Percentiles rank a stretch among this genome's conserved stretches.
Conservation (phyloP, 23 tunicate genomes). For the Diplosoma virens region DNA sequence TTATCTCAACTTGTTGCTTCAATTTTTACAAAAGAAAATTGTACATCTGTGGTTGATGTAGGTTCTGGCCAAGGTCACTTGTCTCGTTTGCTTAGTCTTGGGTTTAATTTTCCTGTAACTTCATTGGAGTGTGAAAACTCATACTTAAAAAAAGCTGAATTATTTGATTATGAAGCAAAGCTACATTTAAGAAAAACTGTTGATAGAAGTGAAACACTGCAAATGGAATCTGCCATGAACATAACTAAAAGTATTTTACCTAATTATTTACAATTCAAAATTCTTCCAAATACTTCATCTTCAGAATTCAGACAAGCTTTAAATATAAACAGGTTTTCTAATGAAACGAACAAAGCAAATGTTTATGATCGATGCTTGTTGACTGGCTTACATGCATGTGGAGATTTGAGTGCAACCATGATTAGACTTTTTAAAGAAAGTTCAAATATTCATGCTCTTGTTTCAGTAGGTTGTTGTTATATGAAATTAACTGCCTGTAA, state of each 20-base stretch:
- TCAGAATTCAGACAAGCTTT: too few species aligned
- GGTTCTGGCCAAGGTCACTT: conserved; percentile 79
- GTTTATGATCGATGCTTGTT: conserved; percentile 32
- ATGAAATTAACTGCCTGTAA: conserved; percentile 53
- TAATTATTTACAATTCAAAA: too few species aligned
- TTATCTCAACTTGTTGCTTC: conserved; percentile 21
- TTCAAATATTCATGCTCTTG: conserved; percentile 30
- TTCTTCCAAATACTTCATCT: too few species aligned
- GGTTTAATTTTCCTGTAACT: conserved; percentile 28
- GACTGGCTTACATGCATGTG: conserved; percentile 91
- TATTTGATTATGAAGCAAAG: conserved; percentile 32
- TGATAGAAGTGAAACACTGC: too few species aligned
- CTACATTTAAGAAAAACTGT: not conserved
- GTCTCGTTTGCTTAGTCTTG: conserved; percentile 49
- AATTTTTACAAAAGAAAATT: too few species aligned
- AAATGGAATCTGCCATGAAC: too few species aligned
- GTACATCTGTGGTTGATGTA: too few species aligned
- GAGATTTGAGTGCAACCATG: conserved; percentile 93
- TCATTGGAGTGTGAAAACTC: conserved; percentile 29
- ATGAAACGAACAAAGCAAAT: too few species aligned
- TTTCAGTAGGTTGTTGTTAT: conserved; percentile 91
- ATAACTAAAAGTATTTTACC: too few species aligned
- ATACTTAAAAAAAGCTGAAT: conserved; percentile 19
- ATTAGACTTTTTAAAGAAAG: conserved; percentile 53
- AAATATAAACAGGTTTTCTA: too few species aligned